Percentiles rank a stretch among this genome's conserved stretches.
These are phyloP conservation scores for Ctenomys sociabilis DNA, from an alignment of 2,113 vertebrate species.

Conservation along the genomic window DNA sequence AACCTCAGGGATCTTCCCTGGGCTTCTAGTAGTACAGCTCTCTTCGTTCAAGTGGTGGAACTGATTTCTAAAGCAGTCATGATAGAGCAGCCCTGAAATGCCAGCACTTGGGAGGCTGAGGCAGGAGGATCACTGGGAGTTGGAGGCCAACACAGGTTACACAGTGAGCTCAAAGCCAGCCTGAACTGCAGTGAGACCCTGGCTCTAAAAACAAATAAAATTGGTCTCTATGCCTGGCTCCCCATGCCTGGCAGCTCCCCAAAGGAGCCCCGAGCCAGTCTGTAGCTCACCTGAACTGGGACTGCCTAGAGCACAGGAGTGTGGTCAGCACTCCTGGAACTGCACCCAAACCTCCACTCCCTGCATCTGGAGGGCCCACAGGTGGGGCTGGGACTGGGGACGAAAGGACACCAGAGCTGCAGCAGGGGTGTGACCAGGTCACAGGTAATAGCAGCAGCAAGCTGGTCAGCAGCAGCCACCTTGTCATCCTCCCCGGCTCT, in stretches of 20 bases:
- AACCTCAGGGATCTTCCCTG: neutral
- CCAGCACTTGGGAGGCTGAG: neutral
- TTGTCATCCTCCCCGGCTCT: neutral
- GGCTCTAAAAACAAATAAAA: neutral
- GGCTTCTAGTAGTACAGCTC: no score
- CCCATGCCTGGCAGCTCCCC: neutral
- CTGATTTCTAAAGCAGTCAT: accelerated
- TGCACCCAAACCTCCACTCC: neutral
- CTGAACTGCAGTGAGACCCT: neutral
- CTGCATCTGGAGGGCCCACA: accelerated
- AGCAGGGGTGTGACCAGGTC: neutral
- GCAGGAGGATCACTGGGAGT: neutral
- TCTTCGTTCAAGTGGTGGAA: neutral
- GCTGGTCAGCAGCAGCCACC: neutral
- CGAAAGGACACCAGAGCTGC: neutral
- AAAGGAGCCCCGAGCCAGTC: neutral
- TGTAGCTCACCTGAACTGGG: neutral
- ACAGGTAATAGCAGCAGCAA: neutral
- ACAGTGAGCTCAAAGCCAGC: neutral
- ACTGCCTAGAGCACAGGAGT: accelerated
- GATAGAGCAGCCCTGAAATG: neutral
- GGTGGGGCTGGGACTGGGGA: neutral
- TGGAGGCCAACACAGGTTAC: neutral
- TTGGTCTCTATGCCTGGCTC: neutral
- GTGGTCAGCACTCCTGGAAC: accelerated